A percentile compares a stretch with the other conserved stretches of the same genome.
Conservation (phyloP, 2,888 invertebrate genomes). For the Gastracanthus pulcherrimus region DNA sequence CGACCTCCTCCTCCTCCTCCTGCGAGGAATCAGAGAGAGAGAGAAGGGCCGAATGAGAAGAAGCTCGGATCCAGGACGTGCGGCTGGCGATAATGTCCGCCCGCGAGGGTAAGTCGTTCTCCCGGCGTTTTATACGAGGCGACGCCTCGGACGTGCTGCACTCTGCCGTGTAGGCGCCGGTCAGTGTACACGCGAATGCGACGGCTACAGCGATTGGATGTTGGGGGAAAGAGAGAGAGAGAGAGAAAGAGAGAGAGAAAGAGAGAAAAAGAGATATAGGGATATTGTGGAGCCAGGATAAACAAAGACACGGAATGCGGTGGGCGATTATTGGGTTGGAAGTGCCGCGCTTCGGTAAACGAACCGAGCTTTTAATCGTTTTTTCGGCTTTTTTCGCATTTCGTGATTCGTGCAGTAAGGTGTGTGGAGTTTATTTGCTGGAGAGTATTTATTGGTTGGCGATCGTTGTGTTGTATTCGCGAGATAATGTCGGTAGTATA, state of each 20-base stretch:
- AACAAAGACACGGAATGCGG: constrained; percentile 1
- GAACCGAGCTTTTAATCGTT: not conserved
- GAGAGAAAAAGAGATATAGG: no score
- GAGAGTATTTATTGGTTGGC: no score
- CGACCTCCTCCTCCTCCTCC: not conserved
- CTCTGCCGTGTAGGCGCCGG: not conserved
- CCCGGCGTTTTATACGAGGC: not conserved
- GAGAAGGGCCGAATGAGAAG: not conserved
- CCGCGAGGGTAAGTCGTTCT: not conserved
- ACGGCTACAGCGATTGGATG: not conserved
- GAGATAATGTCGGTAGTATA: no score
- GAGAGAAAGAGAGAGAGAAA: not conserved
- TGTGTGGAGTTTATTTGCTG: not conserved
- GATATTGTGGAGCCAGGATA: no score
- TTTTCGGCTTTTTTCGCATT: not conserved
- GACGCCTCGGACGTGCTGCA: constrained; percentile 9
- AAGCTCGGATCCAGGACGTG: not conserved
- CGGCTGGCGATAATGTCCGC: constrained; percentile 6
- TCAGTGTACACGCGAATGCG: no score
- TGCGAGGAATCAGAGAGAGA: not conserved
- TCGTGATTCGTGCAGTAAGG: no score
- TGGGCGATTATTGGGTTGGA: not conserved
- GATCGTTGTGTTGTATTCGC: no score
- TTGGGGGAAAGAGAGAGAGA: no score
- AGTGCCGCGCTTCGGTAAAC: not conserved